Evolutionary conservation across 2,797 vertebrate species (phyloP), one percentile per base, ranked within the genome.

Genomic region (Macropodus opercularis): DNA sequence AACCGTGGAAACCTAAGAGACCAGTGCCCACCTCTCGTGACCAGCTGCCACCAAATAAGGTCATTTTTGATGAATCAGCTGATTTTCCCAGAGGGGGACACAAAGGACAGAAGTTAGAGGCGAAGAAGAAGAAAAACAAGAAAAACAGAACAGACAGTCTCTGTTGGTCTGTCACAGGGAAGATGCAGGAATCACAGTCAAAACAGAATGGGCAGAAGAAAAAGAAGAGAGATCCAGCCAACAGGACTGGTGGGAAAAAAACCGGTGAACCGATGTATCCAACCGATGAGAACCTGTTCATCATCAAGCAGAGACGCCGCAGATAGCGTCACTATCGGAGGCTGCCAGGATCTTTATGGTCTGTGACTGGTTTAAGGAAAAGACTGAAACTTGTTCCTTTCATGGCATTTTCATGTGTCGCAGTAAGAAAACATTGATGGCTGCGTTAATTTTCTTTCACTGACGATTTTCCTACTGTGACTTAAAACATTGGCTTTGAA

Each of bases 231-330:
- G 50, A 32, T 18, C 26, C 0, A 52, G 5, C 0, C 7, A 7
- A 7, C 15, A 69, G 24, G 50, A 69, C 26, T 5, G n/a, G 47
- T 3, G 27, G 46, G 4, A 86, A 78, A 65, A 80, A 81, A 7
- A 11, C 0, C 2, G 27, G 12, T 0, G 43, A 44, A 1, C 40
- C 58, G 14, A 62, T 57, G 63, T 77, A 87, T 61, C 82, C 83
- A 18, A 57, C 68, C 0, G 90, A 92, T 21, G 91, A 92, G 72
- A 86, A 94, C 79, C 87, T 94, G 59, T 94, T 94, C 51, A 41
- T 35, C 42, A 93, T 94, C 67, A 93, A 92, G 80, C 92, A 93
- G 67, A 90, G 75, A 64, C 38, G 49, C 47, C 86, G 46, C 4
- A 80, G 69, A 79, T 79, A 79, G 36, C 50, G 48, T 34, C 31